A percentile compares a stretch with the other conserved stretches of the same genome.
phyloP scores from a whole-genome alignment of 1,140 invertebrate genomes.

The Zophobas atratus region DNA sequence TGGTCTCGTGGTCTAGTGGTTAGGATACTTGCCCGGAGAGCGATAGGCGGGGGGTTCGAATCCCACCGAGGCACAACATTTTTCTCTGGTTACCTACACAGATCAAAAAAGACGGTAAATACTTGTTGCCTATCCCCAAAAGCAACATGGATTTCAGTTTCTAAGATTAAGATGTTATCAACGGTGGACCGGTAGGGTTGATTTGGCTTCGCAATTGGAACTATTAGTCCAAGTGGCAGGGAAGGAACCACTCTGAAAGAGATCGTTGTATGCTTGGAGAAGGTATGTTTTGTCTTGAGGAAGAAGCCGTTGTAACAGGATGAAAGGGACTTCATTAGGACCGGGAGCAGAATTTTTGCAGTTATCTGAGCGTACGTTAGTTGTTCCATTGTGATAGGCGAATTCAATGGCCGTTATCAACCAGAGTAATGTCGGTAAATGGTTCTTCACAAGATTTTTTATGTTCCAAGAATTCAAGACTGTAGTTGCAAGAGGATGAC shows the following conservation, averaged over 20 bases:
- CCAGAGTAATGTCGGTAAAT: too few relatives aligned
- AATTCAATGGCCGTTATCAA: too few relatives aligned
- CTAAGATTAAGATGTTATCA: constrained; percentile 27
- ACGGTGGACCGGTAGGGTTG: constrained; percentile 48
- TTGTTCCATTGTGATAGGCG: constrained; percentile 9
- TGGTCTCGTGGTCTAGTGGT: too few relatives aligned
- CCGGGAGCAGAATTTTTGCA: constrained; percentile 44
- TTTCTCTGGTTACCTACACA: too few relatives aligned
- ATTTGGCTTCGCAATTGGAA: constrained; percentile 48
- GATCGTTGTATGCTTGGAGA: constrained; percentile 41
- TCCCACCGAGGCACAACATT: too few relatives aligned
- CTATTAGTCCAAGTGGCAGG: constrained; percentile 37
- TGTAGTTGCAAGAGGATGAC: too few relatives aligned
- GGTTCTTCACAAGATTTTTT: too few relatives aligned
- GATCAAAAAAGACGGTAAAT: constrained; percentile 50
- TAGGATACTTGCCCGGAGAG: too few relatives aligned
- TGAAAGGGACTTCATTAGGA: constrained; percentile 38
- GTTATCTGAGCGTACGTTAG: constrained; percentile 13
- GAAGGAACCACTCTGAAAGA: constrained; percentile 25
- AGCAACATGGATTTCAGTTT: constrained; percentile 41
- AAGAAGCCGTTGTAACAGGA: constrained; percentile 26
- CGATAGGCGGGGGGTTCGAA: too few relatives aligned
- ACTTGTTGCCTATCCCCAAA: constrained; percentile 42
- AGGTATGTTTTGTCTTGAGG: constrained; percentile 16
- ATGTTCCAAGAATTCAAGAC: too few relatives aligned